These are phyloP conservation scores for Popillia japonica DNA, from an alignment of 1,140 invertebrate species.

Conservation along the genomic window DNA sequence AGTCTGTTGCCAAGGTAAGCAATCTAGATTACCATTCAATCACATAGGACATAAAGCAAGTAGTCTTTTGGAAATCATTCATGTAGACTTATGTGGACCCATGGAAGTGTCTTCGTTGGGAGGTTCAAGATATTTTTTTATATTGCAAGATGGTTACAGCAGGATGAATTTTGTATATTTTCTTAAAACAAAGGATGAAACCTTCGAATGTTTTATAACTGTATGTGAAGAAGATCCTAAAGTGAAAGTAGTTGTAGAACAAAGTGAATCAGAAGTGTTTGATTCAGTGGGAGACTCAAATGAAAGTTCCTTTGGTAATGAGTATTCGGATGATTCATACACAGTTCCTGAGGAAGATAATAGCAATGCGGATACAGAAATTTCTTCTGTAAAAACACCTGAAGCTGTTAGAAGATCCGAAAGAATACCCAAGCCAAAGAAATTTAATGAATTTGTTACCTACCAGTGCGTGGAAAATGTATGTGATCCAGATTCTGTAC, in stretches of 20 bases:
- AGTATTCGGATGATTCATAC: no score
- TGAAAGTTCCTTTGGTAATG: no score
- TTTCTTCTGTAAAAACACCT: no score
- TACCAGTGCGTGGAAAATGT: constrained; percentile 35
- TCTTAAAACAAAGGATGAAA: no score
- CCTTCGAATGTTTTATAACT: no score
- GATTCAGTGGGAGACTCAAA: background rate
- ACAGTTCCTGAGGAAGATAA: no score
- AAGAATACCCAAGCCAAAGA: constrained; percentile 42
- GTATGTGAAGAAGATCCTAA: background rate
- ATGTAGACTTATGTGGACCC: constrained; percentile 54
- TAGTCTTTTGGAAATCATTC: constrained; percentile 50
- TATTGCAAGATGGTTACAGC: constrained; percentile 53
- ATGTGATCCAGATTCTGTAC: background rate
- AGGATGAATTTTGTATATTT: constrained; percentile 39
- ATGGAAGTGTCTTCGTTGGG: constrained; percentile 53
- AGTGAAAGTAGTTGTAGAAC: background rate
- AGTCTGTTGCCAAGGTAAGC: constrained; percentile 56
- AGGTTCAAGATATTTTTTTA: constrained; percentile 59
- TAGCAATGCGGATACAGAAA: no score
- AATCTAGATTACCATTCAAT: constrained; percentile 51
- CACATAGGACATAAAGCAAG: constrained; percentile 45
- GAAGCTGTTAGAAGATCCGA: constrained; percentile 40
- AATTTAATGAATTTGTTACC: constrained; percentile 45
- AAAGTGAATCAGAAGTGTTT: background rate